These are phyloP conservation scores for Chascanopsetta lugubris DNA, from an alignment of 2,113 vertebrate species.

Conservation along the genomic window DNA sequence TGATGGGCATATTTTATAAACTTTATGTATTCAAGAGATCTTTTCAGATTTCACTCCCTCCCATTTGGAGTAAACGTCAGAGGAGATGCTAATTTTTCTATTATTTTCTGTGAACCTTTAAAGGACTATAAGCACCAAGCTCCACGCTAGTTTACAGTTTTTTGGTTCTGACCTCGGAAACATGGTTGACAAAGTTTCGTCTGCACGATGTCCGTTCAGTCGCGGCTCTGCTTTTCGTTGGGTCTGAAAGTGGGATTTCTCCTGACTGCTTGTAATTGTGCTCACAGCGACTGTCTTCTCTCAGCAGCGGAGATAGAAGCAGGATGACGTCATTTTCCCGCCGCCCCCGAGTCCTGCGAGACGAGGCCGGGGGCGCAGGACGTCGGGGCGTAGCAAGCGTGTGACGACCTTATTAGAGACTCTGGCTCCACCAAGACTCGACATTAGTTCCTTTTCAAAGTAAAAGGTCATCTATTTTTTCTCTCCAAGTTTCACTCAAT, in stretches of 20 bases:
- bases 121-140: background rate
- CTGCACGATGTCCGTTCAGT: background rate
- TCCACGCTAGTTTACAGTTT: background rate
- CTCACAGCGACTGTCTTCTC: slow-evolving; percentile 5
- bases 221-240: background rate
- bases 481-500: slow-evolving; percentile 13
- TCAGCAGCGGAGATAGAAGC: slow-evolving; percentile 16
- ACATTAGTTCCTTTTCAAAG: slow-evolving; percentile 43
- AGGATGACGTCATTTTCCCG: slow-evolving; percentile 18
- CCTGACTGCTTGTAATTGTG: slow-evolving; percentile 17
- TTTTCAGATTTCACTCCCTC: too few relatives aligned
- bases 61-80: too few relatives aligned
- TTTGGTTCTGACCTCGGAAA: background rate
- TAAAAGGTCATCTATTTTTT: slow-evolving; percentile 9
- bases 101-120: background rate
- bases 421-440: slow-evolving; percentile 28
- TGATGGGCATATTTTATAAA: too few relatives aligned
- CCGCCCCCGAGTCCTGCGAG: slow-evolving; percentile 15
- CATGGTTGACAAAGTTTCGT: slow-evolving; percentile 12
- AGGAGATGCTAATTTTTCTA: too few relatives aligned
- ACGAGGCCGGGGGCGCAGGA: background rate
- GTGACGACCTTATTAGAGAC: slow-evolving; percentile 22
- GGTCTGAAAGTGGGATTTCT: slow-evolving; percentile 5
- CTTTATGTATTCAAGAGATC: too few relatives aligned
- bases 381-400: slow-evolving; percentile 8